These are phyloP conservation scores for Lemur catta DNA, from an alignment of 2,797 vertebrate species.

Conservation along the genomic window DNA sequence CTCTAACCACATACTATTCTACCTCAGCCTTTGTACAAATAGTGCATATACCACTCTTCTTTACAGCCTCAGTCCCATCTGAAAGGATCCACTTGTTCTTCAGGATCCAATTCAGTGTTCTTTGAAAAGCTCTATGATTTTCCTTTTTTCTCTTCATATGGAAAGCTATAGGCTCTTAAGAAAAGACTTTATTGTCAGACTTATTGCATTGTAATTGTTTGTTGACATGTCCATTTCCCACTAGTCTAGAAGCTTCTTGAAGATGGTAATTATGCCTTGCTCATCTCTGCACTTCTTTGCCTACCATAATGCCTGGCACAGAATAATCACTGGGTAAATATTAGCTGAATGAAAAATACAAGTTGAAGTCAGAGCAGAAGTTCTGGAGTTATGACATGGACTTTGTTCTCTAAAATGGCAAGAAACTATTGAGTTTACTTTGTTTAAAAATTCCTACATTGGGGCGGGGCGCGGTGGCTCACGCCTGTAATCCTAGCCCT, in stretches of 20 bases:
- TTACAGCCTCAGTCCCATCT: neutral
- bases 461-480: too few relatives aligned
- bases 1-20: neutral
- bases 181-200: constrained; percentile 5
- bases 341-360: neutral
- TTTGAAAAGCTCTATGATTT: neutral
- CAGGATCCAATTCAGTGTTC: neutral
- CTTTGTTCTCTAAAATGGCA: neutral
- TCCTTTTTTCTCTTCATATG: neutral
- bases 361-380: neutral
- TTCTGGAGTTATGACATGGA: neutral
- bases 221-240: neutral
- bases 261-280: neutral
- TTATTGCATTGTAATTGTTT: constrained; percentile 12
- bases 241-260: neutral
- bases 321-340: neutral
- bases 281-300: neutral
- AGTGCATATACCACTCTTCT: neutral
- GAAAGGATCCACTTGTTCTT: neutral
- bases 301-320: neutral
- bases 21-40: neutral
- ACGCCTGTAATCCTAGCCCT: too few relatives aligned
- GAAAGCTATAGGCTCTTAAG: neutral
- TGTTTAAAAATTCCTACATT: neutral
- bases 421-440: neutral